Evolutionary conservation across 2,113 vertebrate genomes (phyloP).

Genomic region (Tyto alba): DNA sequence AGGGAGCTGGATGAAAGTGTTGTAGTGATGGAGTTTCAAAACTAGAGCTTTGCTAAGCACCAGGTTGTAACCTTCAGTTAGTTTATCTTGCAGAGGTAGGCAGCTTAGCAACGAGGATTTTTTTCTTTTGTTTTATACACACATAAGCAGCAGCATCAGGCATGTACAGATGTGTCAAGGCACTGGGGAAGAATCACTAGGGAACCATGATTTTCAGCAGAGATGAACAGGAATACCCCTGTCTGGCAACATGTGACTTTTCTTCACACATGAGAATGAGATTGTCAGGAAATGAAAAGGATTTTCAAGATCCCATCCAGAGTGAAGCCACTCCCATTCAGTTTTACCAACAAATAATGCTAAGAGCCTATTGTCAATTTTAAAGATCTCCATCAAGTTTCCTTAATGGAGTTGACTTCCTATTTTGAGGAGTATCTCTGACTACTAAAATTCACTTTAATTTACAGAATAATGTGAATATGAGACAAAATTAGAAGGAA

Average conservation of each 20-base stretch:
- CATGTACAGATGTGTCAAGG: not conserved
- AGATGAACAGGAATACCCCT: not conserved
- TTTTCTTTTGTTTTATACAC: not conserved
- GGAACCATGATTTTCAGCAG: not conserved
- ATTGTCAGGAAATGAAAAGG: not conserved
- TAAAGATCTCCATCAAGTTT: not conserved
- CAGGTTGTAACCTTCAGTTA: not conserved
- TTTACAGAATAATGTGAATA: not conserved
- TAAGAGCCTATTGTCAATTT: not conserved
- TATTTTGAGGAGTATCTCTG: not conserved
- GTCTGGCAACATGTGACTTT: accelerated
- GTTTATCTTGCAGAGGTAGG: not conserved
- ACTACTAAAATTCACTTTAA: not conserved
- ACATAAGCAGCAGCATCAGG: not conserved
- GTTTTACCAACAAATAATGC: not conserved
- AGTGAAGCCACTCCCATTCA: not conserved
- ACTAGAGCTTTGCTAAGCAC: not conserved
- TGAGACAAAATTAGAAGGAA: not conserved
- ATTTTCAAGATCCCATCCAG: not conserved
- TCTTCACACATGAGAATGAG: not conserved
- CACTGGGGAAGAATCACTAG: not conserved
- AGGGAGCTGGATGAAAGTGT: not conserved
- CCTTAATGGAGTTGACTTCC: not conserved
- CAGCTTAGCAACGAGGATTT: not conserved
- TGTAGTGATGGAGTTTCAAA: not conserved